Evolutionary conservation across 2,797 vertebrate species (phyloP).

Genomic region (Catamblyrhynchus diadema): DNA sequence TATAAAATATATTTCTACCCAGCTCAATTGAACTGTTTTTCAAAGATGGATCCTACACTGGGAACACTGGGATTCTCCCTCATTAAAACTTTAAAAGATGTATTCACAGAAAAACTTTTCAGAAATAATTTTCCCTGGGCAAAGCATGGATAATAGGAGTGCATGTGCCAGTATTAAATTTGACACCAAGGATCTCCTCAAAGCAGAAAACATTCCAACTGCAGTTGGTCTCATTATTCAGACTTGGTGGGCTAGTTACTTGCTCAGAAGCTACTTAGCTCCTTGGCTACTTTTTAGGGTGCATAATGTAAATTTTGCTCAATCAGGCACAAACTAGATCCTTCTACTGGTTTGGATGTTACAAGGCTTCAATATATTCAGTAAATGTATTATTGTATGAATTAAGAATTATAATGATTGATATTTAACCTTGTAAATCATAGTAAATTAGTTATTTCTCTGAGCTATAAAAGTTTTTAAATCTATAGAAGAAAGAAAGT

Average conservation of each 20-base stretch:
- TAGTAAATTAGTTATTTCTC: not conserved
- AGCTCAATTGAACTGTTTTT: not conserved
- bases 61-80: not conserved
- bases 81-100: not conserved
- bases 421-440: not conserved
- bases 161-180: not conserved
- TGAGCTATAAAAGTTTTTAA: not conserved
- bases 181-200: not conserved
- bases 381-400: not conserved
- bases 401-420: not conserved
- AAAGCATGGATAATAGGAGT: not conserved
- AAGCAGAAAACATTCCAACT: not conserved
- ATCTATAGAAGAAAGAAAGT: not conserved
- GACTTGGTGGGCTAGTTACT: not conserved
- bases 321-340: accelerated
- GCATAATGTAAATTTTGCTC: not conserved
- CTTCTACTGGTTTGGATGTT: not conserved
- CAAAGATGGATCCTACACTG: not conserved
- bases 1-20: not conserved
- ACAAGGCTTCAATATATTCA: not conserved
- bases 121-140: not conserved
- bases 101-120: not conserved
- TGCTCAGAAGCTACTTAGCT: not conserved
- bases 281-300: not conserved
- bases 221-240: not conserved